Base-by-base conservation (phyloP, 2,888 invertebrate species). In the Chaitophorus viminalis region DNA sequence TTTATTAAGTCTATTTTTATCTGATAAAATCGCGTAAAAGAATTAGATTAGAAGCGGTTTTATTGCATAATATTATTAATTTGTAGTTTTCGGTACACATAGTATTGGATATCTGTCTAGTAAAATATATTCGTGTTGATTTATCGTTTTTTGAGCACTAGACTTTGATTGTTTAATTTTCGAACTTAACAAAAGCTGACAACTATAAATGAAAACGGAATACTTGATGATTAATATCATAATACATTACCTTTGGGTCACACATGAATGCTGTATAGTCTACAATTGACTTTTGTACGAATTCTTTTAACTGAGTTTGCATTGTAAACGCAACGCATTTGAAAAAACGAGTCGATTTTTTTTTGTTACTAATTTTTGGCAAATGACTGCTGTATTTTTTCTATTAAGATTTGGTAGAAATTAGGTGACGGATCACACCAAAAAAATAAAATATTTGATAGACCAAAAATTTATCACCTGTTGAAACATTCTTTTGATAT, bases 261-360 rank as follows among this genome's bases (percentile, higher is more conserved):
- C 76, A 77, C 68, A 77, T 77, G 9, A 77, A 68, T 46, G 39
- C 39, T 5, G 68, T 77, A n/a, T 65, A 85, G 17, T 85, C 68
- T 14, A 3, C 11, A 46, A 46, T 65, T n/a, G 36, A 60, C 17
- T 68, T 77, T 18, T 68, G 39, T 31, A 85, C 25, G 68, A 39
- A 33, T 31, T 68, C n/a, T 85, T 68, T 60, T 8, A 31, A 85
- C 18, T 68, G 21, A 6, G 39, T 46, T 77, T 65, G 65, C 84
- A 85, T 85, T 33, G 29, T 46, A n/a, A 39, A 52, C 2, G 84
- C 84, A 52, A 85, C 25, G 25, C 29, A 39, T 31, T 85, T 31
- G n/a, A 25, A 85, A 85, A 85, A 85, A 31, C 3, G 17, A 2
- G 18, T 11, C 21, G 17, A 36, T 25, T 17, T 65, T 77, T 85